Evolutionary conservation across 2,797 vertebrate genomes (phyloP).

Genomic region (Aplochiton taeniatus): DNA sequence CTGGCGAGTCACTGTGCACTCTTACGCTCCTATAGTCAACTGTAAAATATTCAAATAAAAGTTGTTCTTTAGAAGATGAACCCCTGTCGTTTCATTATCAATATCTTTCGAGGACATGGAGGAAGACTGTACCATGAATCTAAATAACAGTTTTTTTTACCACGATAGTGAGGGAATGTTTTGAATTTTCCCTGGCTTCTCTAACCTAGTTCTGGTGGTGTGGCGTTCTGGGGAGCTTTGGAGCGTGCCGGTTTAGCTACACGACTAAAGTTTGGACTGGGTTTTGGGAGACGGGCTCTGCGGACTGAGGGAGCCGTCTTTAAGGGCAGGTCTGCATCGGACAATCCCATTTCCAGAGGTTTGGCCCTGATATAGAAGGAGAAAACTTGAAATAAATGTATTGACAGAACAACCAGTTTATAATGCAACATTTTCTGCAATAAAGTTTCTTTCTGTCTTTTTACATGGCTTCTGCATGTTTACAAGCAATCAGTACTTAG

Average conservation of each 20-base stretch:
- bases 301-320: constrained; percentile 30
- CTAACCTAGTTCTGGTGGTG: constrained; percentile 42
- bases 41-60: background rate
- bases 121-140: background rate
- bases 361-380: constrained; percentile 33
- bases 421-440: background rate
- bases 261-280: constrained; percentile 56
- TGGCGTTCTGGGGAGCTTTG: constrained; percentile 3
- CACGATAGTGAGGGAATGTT: background rate
- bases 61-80: too few species aligned
- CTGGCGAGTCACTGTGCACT: background rate
- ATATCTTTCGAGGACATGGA: too few species aligned
- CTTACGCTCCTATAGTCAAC: background rate
- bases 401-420: background rate
- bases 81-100: too few species aligned
- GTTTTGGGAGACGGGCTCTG: constrained; percentile 55
- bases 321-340: constrained; percentile 7
- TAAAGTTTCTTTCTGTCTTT: background rate
- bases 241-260: constrained; percentile 22
- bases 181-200: background rate
- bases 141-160: background rate
- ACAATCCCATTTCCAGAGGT: constrained; percentile 8
- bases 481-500: too few species aligned
- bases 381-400: background rate
- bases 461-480: too few species aligned